Percentiles rank a stretch among this genome's conserved stretches.
Conservation (phyloP, 2,113 vertebrate genomes). For the Oceanites oceanicus region DNA sequence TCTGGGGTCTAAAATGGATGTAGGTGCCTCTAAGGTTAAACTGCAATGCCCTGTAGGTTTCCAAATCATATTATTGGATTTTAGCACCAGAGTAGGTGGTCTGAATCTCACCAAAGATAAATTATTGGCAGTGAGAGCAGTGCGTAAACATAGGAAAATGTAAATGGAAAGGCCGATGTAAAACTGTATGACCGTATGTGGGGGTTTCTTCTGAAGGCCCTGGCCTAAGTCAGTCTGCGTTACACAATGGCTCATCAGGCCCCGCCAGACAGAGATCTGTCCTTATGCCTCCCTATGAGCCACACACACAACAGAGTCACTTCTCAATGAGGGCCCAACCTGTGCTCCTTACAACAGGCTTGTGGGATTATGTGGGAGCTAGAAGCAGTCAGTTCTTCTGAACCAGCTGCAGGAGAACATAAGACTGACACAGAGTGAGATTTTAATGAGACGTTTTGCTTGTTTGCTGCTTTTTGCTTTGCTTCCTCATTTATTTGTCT, state of each 20-base stretch:
- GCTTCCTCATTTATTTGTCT: neutral
- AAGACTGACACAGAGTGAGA: neutral
- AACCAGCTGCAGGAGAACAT: neutral
- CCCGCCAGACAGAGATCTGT: neutral
- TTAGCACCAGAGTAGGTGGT: neutral
- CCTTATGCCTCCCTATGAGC: neutral
- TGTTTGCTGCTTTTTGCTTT: neutral
- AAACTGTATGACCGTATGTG: neutral
- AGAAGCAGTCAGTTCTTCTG: neutral
- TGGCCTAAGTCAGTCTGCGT: too few relatives aligned
- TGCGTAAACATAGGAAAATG: neutral
- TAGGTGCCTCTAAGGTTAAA: neutral
- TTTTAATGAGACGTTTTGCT: neutral
- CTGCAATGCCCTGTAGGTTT: neutral
- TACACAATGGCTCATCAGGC: neutral
- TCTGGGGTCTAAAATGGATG: neutral
- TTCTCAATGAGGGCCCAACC: neutral
- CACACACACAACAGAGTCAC: neutral
- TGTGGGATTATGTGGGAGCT: neutral
- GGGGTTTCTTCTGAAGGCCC: neutral
- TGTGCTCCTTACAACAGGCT: accelerated
- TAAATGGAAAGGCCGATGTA: neutral
- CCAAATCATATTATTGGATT: neutral
- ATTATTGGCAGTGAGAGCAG: neutral
- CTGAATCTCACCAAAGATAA: neutral